Evolutionary conservation across 2,113 vertebrate genomes (phyloP), one percentile per base, ranked within the genome.

Genomic region (Atherinomorus stipes): DNA sequence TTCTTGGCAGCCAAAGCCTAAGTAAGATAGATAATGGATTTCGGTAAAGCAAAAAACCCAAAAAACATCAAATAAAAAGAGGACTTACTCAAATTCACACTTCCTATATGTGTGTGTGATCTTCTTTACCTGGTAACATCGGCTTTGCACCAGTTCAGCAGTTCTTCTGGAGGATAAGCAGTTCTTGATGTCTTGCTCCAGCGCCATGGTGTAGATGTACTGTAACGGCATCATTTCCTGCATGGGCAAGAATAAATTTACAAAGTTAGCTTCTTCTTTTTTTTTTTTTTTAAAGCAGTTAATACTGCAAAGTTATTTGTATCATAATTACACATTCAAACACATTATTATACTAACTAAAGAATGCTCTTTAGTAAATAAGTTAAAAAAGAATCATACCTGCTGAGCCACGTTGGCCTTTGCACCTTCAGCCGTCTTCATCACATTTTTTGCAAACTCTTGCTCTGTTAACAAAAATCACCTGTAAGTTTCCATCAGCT

Each of bases 201-300:
- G 82, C 2, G 96, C 94, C 90, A 95, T 89, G 1, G 88, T 91
- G 50, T 97, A 98, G 74, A 98, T 93, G 15, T 81, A 88, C 60
- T 95, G 95, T 4, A 98, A 86, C 0, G 97, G 96, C 96, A 98
- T 97, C 64, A 85, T 91, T 28, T 91, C 90, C 97, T 98, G 86
- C 7, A 60, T 28, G 71, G 19, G 12, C 13, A 57, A 54, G 1
- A 37, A 44, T 22, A 11, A 21, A 26, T 42, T 82, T 18, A 53
- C 18, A 61, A 8, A 59, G 40, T 2, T n/a, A n/a, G n/a, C n/a
- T n/a, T n/a, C n/a, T n/a, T n/a, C n/a, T n/a, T n/a, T n/a, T n/a
- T n/a, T 21, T 11, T 37, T 37, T 19, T 63, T 54, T 12, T 37
- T 5, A n/a, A 2, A 13, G 13, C 49, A 45, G 37, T 26, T 62